These are phyloP conservation scores for Elephantulus edwardii DNA, from an alignment of 2,113 vertebrate species.

Conservation along the genomic window DNA sequence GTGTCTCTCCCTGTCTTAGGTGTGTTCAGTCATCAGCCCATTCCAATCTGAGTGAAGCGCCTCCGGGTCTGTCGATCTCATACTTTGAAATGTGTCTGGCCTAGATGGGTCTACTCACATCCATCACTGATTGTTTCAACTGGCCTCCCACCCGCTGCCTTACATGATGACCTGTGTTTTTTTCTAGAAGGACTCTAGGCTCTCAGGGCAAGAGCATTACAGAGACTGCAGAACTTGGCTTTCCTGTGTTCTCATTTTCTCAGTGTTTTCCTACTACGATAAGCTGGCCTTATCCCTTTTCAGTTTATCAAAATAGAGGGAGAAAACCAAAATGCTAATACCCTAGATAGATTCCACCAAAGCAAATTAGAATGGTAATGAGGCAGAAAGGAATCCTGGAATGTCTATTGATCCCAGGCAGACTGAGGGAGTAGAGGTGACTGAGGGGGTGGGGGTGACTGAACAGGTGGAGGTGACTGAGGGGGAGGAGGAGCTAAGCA, in stretches of 20 bases:
- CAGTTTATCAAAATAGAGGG: constrained; percentile 76
- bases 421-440: too few relatives aligned
- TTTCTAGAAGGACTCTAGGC: background rate
- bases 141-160: background rate
- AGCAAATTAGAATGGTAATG: constrained; percentile 81
- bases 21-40: background rate
- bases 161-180: background rate
- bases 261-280: constrained; percentile 7
- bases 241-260: constrained; percentile 36
- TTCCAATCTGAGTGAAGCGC: background rate
- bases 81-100: background rate
- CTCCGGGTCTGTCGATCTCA: background rate
- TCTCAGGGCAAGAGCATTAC: background rate
- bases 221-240: constrained; percentile 20
- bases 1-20: background rate
- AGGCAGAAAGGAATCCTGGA: constrained; percentile 71
- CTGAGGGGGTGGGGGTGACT: too few relatives aligned
- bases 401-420: constrained; percentile 77
- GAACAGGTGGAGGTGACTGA: too few relatives aligned
- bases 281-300: constrained; percentile 53
- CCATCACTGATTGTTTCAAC: background rate
- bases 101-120: background rate
- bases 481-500: constrained; percentile 35
- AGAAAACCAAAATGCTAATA: background rate
- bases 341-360: constrained; percentile 54